phyloP scores from a whole-genome alignment of 2,113 vertebrate species.

The Eleginops maclovinus region DNA sequence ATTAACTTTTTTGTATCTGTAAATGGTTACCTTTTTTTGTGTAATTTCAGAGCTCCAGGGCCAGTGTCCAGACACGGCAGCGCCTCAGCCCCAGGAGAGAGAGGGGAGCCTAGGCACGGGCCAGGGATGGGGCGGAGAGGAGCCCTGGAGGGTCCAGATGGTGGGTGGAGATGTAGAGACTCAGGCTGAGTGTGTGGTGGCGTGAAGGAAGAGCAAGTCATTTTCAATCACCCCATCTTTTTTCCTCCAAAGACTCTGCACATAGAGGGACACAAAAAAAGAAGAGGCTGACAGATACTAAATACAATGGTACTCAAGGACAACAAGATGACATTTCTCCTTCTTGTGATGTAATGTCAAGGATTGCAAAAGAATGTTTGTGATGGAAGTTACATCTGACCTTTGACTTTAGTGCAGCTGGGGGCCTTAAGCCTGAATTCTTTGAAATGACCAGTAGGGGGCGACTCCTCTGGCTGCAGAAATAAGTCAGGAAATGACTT shows the following conservation, averaged over 20 bases:
- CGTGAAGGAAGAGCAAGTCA: constrained; percentile 22
- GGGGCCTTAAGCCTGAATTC: no score
- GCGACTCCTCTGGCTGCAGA: no score
- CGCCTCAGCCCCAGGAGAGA: constrained; percentile 21
- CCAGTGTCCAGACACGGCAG: constrained; percentile 16
- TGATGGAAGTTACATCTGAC: background rate
- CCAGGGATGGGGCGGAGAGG: constrained; percentile 16
- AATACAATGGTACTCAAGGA: no score
- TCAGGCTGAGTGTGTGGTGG: constrained; percentile 59
- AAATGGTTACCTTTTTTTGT: background rate
- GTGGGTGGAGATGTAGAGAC: constrained; percentile 29
- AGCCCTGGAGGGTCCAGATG: constrained; percentile 42
- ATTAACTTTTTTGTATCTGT: background rate
- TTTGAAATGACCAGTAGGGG: no score
- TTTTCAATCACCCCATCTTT: background rate
- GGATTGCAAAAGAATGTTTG: background rate
- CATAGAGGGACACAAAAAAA: background rate
- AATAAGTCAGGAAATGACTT: no score
- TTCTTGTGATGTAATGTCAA: no score
- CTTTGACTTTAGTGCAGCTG: background rate
- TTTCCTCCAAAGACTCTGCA: background rate
- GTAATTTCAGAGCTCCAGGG: constrained; percentile 53
- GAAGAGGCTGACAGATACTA: background rate
- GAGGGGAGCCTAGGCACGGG: constrained; percentile 14
- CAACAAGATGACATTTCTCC: no score